These are phyloP conservation scores for Notiomystis cincta DNA, from an alignment of 2,113 vertebrate genomes.

Conservation along the genomic window DNA sequence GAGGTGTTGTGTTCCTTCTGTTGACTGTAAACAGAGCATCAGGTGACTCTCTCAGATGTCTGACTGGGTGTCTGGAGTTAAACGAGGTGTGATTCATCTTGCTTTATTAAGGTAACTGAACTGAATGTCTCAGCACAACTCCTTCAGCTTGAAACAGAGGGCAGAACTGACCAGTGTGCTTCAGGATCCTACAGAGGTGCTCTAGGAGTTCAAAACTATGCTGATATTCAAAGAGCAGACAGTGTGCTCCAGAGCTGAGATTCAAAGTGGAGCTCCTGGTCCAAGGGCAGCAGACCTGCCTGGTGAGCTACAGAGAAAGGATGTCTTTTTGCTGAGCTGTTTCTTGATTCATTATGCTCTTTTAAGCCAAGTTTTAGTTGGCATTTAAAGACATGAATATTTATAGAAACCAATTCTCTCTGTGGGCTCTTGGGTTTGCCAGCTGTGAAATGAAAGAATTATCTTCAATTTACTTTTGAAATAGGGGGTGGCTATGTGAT, in stretches of 20 bases:
- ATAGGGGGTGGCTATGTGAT: not conserved
- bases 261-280: not conserved
- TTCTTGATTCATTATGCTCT: not conserved
- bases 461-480: conserved; percentile 19
- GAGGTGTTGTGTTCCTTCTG: not conserved
- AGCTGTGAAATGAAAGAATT: conserved; percentile 20
- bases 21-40: not conserved
- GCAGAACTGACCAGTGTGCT: not conserved
- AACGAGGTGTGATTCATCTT: not conserved
- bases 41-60: not conserved
- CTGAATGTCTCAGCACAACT: not conserved
- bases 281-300: not conserved
- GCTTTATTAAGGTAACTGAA: not conserved
- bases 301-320: not conserved
- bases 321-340: not conserved
- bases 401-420: conserved; percentile 4
- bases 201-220: not conserved
- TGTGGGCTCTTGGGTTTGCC: not conserved
- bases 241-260: not conserved
- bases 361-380: conserved; percentile 19
- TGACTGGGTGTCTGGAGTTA: not conserved
- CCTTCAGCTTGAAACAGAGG: not conserved
- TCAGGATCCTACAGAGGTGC: not conserved
- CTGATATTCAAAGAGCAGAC: not conserved
- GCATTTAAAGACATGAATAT: not conserved